A percentile compares a stretch with the other conserved stretches of the same genome.
phyloP scores from a whole-genome alignment of 2,113 vertebrate genomes.

The Engraulis encrasicolus region DNA sequence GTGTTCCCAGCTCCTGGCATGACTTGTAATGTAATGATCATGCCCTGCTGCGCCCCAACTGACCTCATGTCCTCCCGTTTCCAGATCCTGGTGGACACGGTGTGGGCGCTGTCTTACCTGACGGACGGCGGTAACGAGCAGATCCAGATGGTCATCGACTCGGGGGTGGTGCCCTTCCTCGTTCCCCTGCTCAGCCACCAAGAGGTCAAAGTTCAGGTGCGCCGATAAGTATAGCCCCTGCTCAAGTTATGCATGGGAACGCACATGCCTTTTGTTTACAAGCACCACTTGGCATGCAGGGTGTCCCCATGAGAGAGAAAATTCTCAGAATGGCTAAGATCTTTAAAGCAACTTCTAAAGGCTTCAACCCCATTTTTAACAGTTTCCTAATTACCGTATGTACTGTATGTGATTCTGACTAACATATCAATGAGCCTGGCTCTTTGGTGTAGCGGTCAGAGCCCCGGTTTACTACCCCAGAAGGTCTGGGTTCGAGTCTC shows the following conservation, averaged over 20 bases:
- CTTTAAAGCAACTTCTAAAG: too few species aligned
- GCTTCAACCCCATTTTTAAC: too few species aligned
- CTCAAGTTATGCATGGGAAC: background rate
- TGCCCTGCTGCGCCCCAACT: background rate
- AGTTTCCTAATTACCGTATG: too few species aligned
- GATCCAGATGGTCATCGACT: slow-evolving; percentile 99
- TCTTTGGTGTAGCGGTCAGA: too few species aligned
- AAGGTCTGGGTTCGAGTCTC: too few species aligned
- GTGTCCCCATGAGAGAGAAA: background rate
- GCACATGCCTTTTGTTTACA: background rate
- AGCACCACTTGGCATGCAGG: background rate
- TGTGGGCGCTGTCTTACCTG: slow-evolving; percentile 98
- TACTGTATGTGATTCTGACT: too few species aligned
- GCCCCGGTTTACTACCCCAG: too few species aligned
- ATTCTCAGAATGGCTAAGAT: too few species aligned
- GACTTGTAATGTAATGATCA: too few species aligned
- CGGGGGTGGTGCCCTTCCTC: slow-evolving; percentile 95
- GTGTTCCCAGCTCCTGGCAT: too few species aligned
- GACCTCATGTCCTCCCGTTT: too few species aligned
- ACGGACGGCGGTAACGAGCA: slow-evolving; percentile 98
- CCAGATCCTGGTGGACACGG: slow-evolving; percentile 99
- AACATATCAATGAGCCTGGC: too few species aligned
- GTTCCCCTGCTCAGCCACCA: slow-evolving; percentile 98
- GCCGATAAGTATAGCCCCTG: background rate
- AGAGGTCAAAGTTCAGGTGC: slow-evolving; percentile 99